Evolutionary conservation across 2,113 vertebrate species (phyloP).

Genomic region (Oenanthe oenanthe): DNA sequence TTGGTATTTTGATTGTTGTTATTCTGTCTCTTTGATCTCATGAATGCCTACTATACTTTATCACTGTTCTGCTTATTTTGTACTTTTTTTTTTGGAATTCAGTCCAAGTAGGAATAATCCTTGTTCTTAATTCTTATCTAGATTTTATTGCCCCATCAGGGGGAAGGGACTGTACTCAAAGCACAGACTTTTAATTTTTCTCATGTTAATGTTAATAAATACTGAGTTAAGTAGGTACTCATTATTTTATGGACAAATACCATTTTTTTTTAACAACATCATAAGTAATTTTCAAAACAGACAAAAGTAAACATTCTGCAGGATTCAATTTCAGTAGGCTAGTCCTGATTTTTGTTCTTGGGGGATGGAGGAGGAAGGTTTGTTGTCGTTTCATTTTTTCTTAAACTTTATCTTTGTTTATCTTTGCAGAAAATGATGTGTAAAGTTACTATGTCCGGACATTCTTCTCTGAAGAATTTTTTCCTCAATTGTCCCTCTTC

Average conservation of each 20-base stretch:
- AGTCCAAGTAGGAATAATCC: not conserved
- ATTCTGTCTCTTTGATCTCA: not conserved
- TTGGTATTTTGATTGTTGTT: not conserved
- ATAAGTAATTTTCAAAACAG: not conserved
- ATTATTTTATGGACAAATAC: not conserved
- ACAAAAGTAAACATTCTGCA: not conserved
- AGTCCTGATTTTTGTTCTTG: not conserved
- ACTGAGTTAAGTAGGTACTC: not conserved
- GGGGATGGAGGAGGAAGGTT: not conserved
- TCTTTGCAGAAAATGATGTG: not conserved
- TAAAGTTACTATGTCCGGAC: not conserved
- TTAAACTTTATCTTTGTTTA: not conserved
- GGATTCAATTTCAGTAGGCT: not conserved
- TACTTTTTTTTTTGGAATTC: not conserved
- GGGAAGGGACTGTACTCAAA: fast-evolving
- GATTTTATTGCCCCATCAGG: not conserved
- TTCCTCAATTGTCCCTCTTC: not conserved
- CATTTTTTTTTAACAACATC: not conserved
- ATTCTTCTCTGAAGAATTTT: not conserved
- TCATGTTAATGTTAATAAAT: not conserved
- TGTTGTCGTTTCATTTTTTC: not conserved
- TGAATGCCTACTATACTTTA: not conserved
- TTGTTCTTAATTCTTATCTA: not conserved
- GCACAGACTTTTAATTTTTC: not conserved
- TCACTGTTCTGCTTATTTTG: not conserved